Base-by-base conservation (phyloP, 1,140 invertebrate genomes). In the Campoletis sonorensis region DNA sequence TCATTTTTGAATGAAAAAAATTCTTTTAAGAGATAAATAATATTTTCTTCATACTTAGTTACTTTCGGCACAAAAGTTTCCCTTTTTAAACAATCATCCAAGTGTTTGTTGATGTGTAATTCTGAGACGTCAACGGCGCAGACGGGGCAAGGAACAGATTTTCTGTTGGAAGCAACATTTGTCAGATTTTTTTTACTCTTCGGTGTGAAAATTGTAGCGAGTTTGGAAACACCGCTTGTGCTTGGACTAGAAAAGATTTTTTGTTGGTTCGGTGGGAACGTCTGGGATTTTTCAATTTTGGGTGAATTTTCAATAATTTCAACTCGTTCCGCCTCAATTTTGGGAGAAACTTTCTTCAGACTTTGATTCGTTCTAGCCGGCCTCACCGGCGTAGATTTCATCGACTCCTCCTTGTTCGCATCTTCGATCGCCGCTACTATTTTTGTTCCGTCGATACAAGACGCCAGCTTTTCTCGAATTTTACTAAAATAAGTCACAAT, bases 21-120 rank as follows among this genome's bases (percentile, higher is more conserved):
- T n/a, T n/a, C n/a, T n/a, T n/a, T n/a, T n/a, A n/a, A n/a, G n/a
- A n/a, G n/a, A n/a, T n/a, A n/a, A n/a, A n/a, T n/a, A n/a, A n/a
- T n/a, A n/a, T n/a, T n/a, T 18, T 54, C 18, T 37, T 81, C 58
- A 75, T 86, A 84, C 86, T 79, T 85, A 40, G 81, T 75, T 33
- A 54, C 75, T 58, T 79, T 51, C 68, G 81, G 23, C 64, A 82
- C 86, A 79, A 15, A 49, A 49, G 71, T 61, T 21, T 90, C 86
- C 78, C 90, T 84, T 76, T 91, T 89, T 33, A 94, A 87, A 86
- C 94, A 94, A 68, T 89, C 88, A 87, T 94, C 94, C 40, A 94
- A 88, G 87, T 94, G 94, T 23, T 85, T 86, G 84, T 94, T 94
- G 13, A 94, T 92, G 82, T 91, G 88, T 5, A 79, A 81, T 71